A percentile compares a stretch with the other conserved stretches of the same genome.
Evolutionary conservation across 2,888 invertebrate species (phyloP).

Genomic region (Luperina testacea): DNA sequence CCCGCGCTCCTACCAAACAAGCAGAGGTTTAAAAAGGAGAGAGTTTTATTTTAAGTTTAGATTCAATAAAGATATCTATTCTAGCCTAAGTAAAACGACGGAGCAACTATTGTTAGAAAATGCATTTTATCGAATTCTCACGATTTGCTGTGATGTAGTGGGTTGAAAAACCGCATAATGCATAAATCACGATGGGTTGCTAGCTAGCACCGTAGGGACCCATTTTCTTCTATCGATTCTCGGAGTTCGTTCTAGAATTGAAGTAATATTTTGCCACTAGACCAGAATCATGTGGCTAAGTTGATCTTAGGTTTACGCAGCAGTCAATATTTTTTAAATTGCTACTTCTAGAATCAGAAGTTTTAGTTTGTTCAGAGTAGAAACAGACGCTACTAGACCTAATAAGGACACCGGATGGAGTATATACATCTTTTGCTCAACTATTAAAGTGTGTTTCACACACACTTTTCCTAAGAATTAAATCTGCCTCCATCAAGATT

Average conservation of each 20-base stretch:
- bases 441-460: too few relatives aligned
- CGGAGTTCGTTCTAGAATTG: constrained; percentile 1
- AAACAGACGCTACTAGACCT: background rate
- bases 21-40: constrained; percentile 5
- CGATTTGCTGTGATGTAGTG: constrained; percentile 21
- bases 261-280: constrained; percentile 1
- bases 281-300: background rate
- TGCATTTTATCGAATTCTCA: constrained; percentile 13
- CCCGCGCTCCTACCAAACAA: constrained; percentile 26
- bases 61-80: constrained; percentile 25
- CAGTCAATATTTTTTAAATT: background rate
- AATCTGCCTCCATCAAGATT: background rate
- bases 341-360: background rate
- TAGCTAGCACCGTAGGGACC: constrained; percentile 27
- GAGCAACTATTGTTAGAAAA: constrained; percentile 22
- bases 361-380: background rate
- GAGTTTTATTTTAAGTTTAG: background rate
- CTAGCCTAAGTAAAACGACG: background rate
- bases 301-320: background rate
- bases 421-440: background rate
- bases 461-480: too few relatives aligned
- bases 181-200: constrained; percentile 31
- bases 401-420: background rate
- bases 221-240: constrained; percentile 35
- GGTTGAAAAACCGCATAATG: constrained; percentile 41